Conservation (phyloP, 2,888 invertebrate species). For the Cremastobaeus sp. region DNA sequence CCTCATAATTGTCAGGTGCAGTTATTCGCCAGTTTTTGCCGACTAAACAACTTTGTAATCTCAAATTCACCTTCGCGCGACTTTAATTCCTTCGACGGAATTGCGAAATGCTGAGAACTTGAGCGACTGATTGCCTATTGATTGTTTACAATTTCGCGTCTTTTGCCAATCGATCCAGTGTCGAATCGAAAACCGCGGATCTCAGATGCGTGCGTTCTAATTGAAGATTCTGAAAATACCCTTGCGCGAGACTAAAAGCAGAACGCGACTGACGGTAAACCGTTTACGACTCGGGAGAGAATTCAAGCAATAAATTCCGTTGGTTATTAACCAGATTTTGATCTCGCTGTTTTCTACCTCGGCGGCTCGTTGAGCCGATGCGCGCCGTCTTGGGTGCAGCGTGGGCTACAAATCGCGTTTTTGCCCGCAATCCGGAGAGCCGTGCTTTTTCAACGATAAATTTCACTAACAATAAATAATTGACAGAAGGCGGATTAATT, state of each 20-base stretch:
- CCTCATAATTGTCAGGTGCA: too few species aligned
- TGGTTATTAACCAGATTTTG: constrained; percentile 71
- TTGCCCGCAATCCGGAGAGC: constrained; percentile 27
- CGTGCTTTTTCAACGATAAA: not conserved
- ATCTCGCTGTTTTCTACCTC: constrained; percentile 54
- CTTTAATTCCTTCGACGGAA: too few species aligned
- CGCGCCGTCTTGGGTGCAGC: constrained; percentile 17
- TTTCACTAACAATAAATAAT: constrained; percentile 21
- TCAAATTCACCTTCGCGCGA: too few species aligned
- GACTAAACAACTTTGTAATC: too few species aligned
- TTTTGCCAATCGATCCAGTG: too few species aligned
- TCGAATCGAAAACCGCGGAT: too few species aligned
- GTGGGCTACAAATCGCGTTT: constrained; percentile 24
- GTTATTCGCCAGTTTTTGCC: too few species aligned
- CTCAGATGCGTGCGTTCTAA: too few species aligned
- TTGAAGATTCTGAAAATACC: constrained; percentile 73
- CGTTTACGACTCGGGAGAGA: constrained; percentile 56
- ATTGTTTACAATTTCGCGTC: too few species aligned
- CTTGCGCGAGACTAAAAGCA: constrained; percentile 51
- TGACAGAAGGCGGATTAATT: constrained; percentile 42
- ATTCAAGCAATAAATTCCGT: constrained; percentile 72
- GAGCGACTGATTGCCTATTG: too few species aligned
- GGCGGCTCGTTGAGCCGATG: constrained; percentile 43
- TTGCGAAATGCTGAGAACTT: too few species aligned
- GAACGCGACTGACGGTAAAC: constrained; percentile 40